These are phyloP conservation scores for Nipponacmea schrenckii DNA, from an alignment of 2,888 invertebrate species.

Conservation along the genomic window DNA sequence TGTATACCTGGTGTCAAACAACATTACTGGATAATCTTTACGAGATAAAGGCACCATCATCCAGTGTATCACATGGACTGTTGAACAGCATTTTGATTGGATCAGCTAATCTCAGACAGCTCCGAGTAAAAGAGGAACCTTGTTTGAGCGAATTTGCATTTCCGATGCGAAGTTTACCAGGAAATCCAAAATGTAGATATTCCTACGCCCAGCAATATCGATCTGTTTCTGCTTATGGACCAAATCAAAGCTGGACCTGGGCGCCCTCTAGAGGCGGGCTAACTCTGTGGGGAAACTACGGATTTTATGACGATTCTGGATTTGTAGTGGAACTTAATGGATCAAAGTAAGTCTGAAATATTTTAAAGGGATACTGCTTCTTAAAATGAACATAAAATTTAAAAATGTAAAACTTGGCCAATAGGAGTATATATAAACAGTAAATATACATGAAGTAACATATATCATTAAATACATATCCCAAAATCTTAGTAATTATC, in stretches of 20 bases:
- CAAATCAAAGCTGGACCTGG: slow-evolving; percentile 25
- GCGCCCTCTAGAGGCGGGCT: background rate
- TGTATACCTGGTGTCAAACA: slow-evolving; percentile 51
- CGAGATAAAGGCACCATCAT: slow-evolving; percentile 20
- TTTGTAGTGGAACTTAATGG: slow-evolving; percentile 39
- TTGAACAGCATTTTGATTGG: slow-evolving; percentile 53
- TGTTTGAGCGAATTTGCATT: slow-evolving; percentile 33
- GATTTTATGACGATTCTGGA: slow-evolving; percentile 55
- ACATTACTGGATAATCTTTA: slow-evolving; percentile 49
- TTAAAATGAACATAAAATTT: too few species aligned
- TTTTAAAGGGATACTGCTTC: background rate
- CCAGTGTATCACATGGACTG: slow-evolving; percentile 13
- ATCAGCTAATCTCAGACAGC: slow-evolving; percentile 53
- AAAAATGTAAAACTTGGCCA: too few species aligned
- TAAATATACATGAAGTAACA: too few species aligned
- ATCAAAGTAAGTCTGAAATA: slow-evolving; percentile 35
- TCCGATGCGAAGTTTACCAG: background rate
- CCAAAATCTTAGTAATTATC: too few species aligned
- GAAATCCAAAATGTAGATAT: background rate
- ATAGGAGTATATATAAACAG: too few species aligned
- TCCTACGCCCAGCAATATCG: slow-evolving; percentile 10
- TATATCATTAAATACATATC: too few species aligned
- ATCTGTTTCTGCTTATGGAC: slow-evolving; percentile 15
- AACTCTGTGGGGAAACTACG: slow-evolving; percentile 43
- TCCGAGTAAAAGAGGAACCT: slow-evolving; percentile 37